These are phyloP conservation scores for Ladona fulva DNA, from an alignment of 1,140 invertebrate species.

Conservation along the genomic window DNA sequence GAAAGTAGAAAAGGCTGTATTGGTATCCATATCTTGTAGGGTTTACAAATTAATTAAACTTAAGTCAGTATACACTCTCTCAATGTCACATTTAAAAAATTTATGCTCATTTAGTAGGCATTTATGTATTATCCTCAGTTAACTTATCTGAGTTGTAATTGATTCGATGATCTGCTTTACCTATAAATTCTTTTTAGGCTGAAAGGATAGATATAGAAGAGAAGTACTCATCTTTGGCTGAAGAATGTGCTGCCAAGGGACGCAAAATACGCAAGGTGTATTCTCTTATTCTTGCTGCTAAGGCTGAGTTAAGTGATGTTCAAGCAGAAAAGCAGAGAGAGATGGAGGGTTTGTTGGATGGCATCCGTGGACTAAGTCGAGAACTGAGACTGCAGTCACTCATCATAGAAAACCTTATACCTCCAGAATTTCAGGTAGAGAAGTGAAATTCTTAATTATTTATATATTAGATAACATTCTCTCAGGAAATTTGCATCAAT, in stretches of 20 bases:
- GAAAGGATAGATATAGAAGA: constrained; percentile 94
- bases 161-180: no score
- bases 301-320: constrained; percentile 79
- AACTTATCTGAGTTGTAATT: no score
- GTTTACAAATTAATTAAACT: no score
- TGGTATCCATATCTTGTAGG: no score
- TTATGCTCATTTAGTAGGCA: no score
- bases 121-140: no score
- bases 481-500: no score
- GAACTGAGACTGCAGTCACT: constrained; percentile 88
- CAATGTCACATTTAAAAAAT: no score
- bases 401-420: constrained; percentile 78
- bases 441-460: constrained; percentile 17
- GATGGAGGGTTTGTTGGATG: constrained; percentile 91
- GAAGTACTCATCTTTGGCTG: constrained; percentile 86
- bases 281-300: constrained; percentile 67
- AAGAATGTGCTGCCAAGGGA: constrained; percentile 84
- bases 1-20: no score
- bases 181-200: constrained; percentile 52
- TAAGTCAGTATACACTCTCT: no score
- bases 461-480: background rate
- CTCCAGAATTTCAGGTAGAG: constrained; percentile 70
- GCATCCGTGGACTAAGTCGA: constrained; percentile 74
- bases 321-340: constrained; percentile 91
- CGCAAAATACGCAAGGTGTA: constrained; percentile 88